These are phyloP conservation scores for Melieria crassipennis DNA, from an alignment of 2,888 invertebrate species.

Conservation along the genomic window DNA sequence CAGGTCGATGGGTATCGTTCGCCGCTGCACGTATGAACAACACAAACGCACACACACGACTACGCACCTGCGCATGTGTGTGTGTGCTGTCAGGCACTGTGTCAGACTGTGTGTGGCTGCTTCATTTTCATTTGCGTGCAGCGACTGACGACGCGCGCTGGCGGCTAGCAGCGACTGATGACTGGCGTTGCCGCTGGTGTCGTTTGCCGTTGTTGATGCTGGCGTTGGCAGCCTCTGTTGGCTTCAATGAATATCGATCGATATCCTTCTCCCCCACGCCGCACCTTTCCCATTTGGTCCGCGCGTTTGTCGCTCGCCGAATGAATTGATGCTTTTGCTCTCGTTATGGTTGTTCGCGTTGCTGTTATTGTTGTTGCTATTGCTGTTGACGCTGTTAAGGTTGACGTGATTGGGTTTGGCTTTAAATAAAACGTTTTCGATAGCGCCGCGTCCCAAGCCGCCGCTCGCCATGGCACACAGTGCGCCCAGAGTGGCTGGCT, in stretches of 20 bases:
- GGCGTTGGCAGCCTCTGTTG: constrained; percentile 7
- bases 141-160: not conserved
- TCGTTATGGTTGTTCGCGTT: too few species aligned
- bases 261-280: not conserved
- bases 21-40: not conserved
- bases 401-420: too few species aligned
- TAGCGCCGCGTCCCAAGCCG: too few species aligned
- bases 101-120: too few species aligned
- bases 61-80: not conserved
- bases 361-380: too few species aligned
- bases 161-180: not conserved
- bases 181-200: constrained; percentile 18
- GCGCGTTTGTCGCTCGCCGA: too few species aligned
- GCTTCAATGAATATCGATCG: constrained; percentile 20
- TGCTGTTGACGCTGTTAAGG: too few species aligned
- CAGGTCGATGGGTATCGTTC: not conserved
- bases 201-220: not conserved
- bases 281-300: too few species aligned
- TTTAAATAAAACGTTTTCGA: too few species aligned
- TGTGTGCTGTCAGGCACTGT: not conserved
- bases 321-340: too few species aligned
- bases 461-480: too few species aligned
- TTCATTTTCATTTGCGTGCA: not conserved
- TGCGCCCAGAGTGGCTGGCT: too few species aligned
- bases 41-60: not conserved